These are phyloP conservation scores for Drosophila gaucha DNA, from an alignment of 2,888 invertebrate species.

Conservation along the genomic window DNA sequence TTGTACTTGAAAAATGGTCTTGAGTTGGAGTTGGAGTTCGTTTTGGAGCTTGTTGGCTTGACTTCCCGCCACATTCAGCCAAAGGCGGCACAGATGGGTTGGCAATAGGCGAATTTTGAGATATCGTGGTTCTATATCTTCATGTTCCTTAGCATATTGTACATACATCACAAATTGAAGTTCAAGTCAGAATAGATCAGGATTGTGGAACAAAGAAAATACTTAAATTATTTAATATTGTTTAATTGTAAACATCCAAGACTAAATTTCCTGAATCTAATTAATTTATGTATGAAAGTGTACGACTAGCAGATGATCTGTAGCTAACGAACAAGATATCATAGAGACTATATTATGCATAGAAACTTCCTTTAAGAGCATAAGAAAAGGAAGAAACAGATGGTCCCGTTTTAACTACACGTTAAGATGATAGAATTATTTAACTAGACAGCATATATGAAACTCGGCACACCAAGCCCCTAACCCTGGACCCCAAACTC, in stretches of 20 bases:
- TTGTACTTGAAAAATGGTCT: neutral
- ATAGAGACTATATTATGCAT: too few relatives aligned
- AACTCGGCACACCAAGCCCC: too few relatives aligned
- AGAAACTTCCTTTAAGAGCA: neutral
- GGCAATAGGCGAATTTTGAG: neutral
- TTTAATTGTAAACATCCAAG: too few relatives aligned
- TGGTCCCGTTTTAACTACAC: conserved; percentile 6
- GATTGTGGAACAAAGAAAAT: too few relatives aligned
- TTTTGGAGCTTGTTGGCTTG: neutral
- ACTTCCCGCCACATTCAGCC: conserved; percentile 2
- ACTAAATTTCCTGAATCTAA: too few relatives aligned
- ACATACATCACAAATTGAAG: neutral
- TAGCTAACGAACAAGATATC: too few relatives aligned
- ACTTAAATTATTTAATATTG: too few relatives aligned
- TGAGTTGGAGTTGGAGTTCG: too few relatives aligned
- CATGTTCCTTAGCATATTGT: neutral
- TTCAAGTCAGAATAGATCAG: neutral
- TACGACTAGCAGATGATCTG: too few relatives aligned
- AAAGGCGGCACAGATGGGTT: neutral
- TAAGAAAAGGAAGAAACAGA: conserved; percentile 6
- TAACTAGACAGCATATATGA: neutral
- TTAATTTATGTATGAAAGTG: too few relatives aligned
- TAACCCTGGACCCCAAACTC: neutral
- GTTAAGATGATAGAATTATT: neutral
- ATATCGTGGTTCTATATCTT: neutral